A percentile compares a stretch with the other conserved stretches of the same genome.
phyloP scores from a whole-genome alignment of 2,113 vertebrate species.

The Enhydra lutris region DNA sequence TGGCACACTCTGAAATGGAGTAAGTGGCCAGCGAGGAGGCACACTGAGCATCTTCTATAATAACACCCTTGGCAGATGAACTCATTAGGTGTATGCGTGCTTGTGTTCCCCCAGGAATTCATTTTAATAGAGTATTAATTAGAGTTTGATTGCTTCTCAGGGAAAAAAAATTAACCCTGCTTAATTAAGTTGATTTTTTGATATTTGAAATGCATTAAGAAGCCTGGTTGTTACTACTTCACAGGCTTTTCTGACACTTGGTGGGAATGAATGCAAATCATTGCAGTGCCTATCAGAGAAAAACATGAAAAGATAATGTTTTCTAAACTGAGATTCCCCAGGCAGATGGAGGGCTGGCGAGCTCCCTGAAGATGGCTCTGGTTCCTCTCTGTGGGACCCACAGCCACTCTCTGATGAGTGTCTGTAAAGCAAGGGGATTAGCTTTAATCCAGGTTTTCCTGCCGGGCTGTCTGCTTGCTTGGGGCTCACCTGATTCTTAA shows the following conservation, averaged over 20 bases:
- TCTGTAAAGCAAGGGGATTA: slow-evolving; percentile 73
- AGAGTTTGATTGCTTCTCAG: slow-evolving; percentile 62
- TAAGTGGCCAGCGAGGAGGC: slow-evolving; percentile 35
- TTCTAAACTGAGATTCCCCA: slow-evolving; percentile 69
- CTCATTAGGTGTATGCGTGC: slow-evolving; percentile 27
- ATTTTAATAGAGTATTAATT: slow-evolving; percentile 77
- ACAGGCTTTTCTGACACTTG: slow-evolving; percentile 61
- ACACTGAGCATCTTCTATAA: slow-evolving; percentile 55
- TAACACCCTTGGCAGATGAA: slow-evolving; percentile 55
- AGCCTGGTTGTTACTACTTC: slow-evolving; percentile 33
- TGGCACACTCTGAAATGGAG: background rate
- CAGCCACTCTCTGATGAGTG: slow-evolving; percentile 70
- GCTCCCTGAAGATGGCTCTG: slow-evolving; percentile 77
- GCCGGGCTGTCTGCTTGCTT: slow-evolving; percentile 64
- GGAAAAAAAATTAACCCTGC: slow-evolving; percentile 65
- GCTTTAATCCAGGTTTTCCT: slow-evolving; percentile 70
- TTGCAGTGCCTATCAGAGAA: slow-evolving; percentile 67
- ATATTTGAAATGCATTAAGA: slow-evolving; percentile 61
- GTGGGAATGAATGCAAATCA: slow-evolving; percentile 63
- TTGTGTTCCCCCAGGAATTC: slow-evolving; percentile 55
- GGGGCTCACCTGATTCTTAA: slow-evolving; percentile 52
- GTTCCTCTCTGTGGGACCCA: slow-evolving; percentile 72
- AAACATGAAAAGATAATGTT: slow-evolving; percentile 78
- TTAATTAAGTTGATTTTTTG: slow-evolving; percentile 77
- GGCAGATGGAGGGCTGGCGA: slow-evolving; percentile 74